phyloP scores from a whole-genome alignment of 2,113 vertebrate species.

The Ellobius talpinus region DNA sequence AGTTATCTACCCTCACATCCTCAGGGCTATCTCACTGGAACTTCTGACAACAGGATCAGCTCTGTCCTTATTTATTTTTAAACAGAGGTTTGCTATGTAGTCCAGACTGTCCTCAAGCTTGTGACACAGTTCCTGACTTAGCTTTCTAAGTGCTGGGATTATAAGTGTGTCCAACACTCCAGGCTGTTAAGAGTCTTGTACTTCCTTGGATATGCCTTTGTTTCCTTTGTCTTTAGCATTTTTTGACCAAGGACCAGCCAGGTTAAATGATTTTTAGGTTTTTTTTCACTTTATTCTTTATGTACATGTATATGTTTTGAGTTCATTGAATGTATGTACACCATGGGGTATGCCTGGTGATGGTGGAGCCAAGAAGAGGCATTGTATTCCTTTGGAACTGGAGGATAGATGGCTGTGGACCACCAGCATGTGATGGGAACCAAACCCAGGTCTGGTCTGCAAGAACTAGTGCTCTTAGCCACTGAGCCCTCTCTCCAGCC shows the following conservation, averaged over 20 bases:
- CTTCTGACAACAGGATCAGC: too few relatives aligned
- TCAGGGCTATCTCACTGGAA: too few relatives aligned
- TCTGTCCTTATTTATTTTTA: not conserved
- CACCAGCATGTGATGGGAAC: not conserved
- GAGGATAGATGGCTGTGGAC: not conserved
- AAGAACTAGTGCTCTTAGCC: not conserved
- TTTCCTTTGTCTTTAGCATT: not conserved
- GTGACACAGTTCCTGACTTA: not conserved
- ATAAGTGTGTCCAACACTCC: not conserved
- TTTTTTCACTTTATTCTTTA: not conserved
- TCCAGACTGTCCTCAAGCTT: not conserved
- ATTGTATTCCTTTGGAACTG: not conserved
- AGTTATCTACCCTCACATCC: too few relatives aligned
- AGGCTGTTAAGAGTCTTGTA: not conserved
- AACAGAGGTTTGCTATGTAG: not conserved
- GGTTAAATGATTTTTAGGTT: not conserved
- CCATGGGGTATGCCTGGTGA: not conserved
- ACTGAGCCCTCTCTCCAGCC: too few relatives aligned
- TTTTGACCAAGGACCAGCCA: not conserved
- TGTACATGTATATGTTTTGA: not conserved
- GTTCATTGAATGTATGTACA: not conserved
- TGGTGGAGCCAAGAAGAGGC: not conserved
- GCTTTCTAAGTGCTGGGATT: not conserved
- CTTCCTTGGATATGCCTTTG: not conserved
- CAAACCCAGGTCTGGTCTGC: not conserved